phyloP scores from a whole-genome alignment of 2,888 invertebrate species.

The Volucella bombylans region DNA sequence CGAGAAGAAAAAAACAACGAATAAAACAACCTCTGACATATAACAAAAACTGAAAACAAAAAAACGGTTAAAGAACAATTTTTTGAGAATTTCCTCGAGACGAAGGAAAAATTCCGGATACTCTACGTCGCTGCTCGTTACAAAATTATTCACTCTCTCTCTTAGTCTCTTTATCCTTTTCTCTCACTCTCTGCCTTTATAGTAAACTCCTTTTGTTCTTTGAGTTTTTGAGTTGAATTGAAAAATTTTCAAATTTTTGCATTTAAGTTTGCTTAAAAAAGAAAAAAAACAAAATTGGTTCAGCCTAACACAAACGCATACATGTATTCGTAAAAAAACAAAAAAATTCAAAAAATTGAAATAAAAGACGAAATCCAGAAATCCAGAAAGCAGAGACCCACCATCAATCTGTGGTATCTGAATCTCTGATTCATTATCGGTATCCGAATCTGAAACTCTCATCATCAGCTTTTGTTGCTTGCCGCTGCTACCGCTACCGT shows the following conservation, averaged over 20 bases:
- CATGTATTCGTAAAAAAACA: conserved; percentile 17
- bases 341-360: too few species aligned
- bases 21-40: too few species aligned
- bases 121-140: conserved; percentile 56
- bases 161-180: conserved; percentile 17
- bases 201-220: conserved; percentile 38
- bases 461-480: conserved; percentile 73
- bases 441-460: conserved; percentile 57
- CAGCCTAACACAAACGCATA: conserved; percentile 50
- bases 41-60: not conserved
- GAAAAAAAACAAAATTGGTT: conserved; percentile 57
- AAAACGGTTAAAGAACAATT: conserved; percentile 42
- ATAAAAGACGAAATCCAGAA: not conserved
- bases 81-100: conserved; percentile 66
- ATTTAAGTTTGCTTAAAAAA: conserved; percentile 54
- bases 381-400: conserved; percentile 47
- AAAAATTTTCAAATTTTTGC: conserved; percentile 42
- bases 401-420: conserved; percentile 64
- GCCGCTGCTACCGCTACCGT: conserved; percentile 48
- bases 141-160: conserved; percentile 16
- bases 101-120: conserved; percentile 73
- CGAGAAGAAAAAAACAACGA: too few species aligned
- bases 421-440: conserved; percentile 25
- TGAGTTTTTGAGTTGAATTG: conserved; percentile 31
- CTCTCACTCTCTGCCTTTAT: conserved; percentile 8